Conservation (phyloP, 2,113 vertebrate genomes). For the Cervus canadensis region DNA sequence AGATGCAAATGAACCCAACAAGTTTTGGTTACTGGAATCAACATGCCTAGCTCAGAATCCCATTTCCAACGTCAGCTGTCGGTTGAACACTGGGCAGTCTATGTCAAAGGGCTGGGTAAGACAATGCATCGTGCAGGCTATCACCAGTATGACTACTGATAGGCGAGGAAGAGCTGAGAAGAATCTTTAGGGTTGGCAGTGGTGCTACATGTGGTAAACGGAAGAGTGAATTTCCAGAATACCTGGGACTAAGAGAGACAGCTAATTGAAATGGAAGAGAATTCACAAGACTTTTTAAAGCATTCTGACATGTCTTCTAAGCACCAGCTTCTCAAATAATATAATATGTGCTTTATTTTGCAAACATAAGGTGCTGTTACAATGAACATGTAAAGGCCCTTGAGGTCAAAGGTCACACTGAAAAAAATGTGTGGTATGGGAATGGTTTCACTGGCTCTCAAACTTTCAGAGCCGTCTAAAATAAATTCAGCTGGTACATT, state of each 20-base stretch:
- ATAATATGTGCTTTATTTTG: not conserved
- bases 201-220: not conserved
- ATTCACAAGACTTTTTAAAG: not conserved
- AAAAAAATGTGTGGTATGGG: not conserved
- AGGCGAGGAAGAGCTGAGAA: not conserved
- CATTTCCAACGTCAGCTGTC: not conserved
- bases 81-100: not conserved
- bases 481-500: not conserved
- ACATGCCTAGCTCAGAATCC: not conserved
- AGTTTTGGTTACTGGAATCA: conserved; percentile 19
- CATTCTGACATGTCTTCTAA: not conserved
- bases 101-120: not conserved
- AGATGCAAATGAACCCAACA: not conserved
- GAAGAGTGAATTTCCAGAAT: not conserved
- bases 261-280: not conserved
- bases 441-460: not conserved
- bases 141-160: no score
- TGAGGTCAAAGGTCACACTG: not conserved
- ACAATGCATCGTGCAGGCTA: not conserved
- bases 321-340: not conserved
- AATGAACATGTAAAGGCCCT: not conserved
- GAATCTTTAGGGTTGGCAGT: not conserved
- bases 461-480: not conserved
- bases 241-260: not conserved
- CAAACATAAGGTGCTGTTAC: not conserved